Evolutionary conservation across 2,888 invertebrate species (phyloP).

Genomic region (Lomographa bimaculata): DNA sequence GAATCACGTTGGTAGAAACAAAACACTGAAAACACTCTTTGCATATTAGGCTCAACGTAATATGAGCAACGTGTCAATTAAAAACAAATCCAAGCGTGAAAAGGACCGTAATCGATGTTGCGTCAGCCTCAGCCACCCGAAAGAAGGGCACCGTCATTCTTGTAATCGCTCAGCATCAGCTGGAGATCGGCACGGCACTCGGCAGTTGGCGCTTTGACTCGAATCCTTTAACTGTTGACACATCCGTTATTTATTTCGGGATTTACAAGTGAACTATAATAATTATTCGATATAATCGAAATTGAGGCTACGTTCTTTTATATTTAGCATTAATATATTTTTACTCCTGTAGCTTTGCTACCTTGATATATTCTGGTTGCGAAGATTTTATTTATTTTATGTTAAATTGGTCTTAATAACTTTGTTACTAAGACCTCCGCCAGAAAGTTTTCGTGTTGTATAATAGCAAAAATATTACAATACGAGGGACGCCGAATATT

Average conservation of each 20-base stretch:
- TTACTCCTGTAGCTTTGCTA: not conserved
- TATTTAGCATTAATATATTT: not conserved
- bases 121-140: conserved; percentile 39
- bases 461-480: conserved; percentile 21
- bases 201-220: conserved; percentile 15
- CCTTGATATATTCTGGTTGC: conserved; percentile 19
- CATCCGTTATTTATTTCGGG: conserved; percentile 17
- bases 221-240: conserved; percentile 16
- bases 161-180: too few relatives aligned
- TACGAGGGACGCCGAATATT: conserved; percentile 29
- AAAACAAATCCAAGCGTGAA: too few relatives aligned
- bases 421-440: conserved; percentile 53
- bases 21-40: too few relatives aligned
- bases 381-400: conserved; percentile 27
- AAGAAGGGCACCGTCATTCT: conserved; percentile 6
- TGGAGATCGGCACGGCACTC: too few relatives aligned
- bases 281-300: not conserved
- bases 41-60: too few relatives aligned
- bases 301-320: too few relatives aligned
- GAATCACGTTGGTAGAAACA: too few relatives aligned
- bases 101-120: conserved; percentile 39
- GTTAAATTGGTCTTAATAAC: conserved; percentile 56
- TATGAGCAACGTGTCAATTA: too few relatives aligned
- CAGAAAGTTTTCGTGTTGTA: conserved; percentile 28
- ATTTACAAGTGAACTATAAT: conserved; percentile 6